These are phyloP conservation scores for Hemiprocne comata DNA, from an alignment of 2,113 vertebrate genomes.

Conservation along the genomic window DNA sequence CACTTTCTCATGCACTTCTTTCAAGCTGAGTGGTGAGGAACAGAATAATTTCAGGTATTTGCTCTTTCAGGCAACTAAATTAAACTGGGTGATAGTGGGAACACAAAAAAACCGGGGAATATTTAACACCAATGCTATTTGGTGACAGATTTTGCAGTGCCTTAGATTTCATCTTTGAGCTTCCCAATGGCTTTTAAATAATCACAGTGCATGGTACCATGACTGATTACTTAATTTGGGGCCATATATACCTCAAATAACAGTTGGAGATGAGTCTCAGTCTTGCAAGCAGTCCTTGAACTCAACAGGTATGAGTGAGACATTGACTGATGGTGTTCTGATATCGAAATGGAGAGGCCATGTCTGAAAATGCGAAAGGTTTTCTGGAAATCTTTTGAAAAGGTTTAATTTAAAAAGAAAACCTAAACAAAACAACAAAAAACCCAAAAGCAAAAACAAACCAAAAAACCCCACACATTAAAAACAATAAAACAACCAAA, in stretches of 20 bases:
- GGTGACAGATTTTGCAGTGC: not conserved
- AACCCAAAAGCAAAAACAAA: no score
- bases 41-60: not conserved
- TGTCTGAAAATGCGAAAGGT: not conserved
- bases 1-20: not conserved
- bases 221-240: not conserved
- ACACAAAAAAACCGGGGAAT: not conserved
- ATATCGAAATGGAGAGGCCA: not conserved
- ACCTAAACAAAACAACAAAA: no score
- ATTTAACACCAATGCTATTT: not conserved
- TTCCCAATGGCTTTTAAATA: not conserved
- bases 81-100: not conserved
- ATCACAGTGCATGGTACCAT: not conserved
- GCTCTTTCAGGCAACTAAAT: not conserved
- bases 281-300: not conserved
- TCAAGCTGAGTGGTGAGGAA: not conserved
- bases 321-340: not conserved
- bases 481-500: no score
- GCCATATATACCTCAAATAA: not conserved
- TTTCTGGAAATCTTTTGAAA: not conserved
- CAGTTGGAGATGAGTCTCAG: not conserved
- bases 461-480: no score
- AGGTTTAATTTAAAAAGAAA: not conserved
- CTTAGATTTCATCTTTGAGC: not conserved
- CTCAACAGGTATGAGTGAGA: not conserved